Evolutionary conservation across 1,140 invertebrate species (phyloP).

Genomic region (Brachionus sp.): DNA sequence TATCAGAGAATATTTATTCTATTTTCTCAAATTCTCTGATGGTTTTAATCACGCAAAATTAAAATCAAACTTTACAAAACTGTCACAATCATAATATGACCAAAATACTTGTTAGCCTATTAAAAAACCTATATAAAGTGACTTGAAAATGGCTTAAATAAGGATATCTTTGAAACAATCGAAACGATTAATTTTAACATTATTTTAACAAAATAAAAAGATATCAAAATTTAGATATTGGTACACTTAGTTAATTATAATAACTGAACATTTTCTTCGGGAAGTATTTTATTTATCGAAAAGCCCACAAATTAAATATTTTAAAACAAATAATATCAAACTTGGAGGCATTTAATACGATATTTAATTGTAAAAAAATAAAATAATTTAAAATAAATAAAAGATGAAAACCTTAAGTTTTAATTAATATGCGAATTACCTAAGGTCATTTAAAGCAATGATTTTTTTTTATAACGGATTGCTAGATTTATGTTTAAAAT

Average conservation of each 20-base stretch:
- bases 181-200: too few relatives aligned
- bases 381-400: slow-evolving; percentile 11
- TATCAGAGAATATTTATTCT: not conserved
- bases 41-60: not conserved
- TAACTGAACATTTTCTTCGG: not conserved
- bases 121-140: too few relatives aligned
- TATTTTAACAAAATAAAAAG: too few relatives aligned
- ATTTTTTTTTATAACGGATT: not conserved
- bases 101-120: not conserved
- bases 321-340: not conserved
- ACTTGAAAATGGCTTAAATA: too few relatives aligned
- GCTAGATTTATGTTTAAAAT: not conserved
- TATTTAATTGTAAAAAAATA: slow-evolving; percentile 12
- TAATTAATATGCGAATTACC: slow-evolving; percentile 8
- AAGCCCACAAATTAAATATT: not conserved
- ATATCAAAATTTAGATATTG: not conserved
- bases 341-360: not conserved
- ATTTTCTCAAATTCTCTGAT: not conserved
- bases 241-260: not conserved
- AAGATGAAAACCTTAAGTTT: not conserved
- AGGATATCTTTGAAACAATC: too few relatives aligned
- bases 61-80: not conserved
- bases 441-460: slow-evolving; percentile 2
- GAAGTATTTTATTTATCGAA: not conserved
- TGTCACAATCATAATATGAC: not conserved